Base-by-base conservation (phyloP, 64 coral and sea anemone genomes). In the Actinia equina region DNA sequence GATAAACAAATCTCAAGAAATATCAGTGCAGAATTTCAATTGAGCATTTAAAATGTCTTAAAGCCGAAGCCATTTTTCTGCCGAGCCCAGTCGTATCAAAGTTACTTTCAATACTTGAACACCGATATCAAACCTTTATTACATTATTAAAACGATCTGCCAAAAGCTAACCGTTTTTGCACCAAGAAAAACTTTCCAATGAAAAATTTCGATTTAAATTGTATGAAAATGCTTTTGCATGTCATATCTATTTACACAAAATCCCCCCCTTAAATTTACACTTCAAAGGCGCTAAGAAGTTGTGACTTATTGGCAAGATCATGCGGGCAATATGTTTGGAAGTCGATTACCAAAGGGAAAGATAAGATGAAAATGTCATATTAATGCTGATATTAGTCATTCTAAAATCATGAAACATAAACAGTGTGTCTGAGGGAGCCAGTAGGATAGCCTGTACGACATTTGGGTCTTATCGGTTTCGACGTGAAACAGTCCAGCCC, bases 311-410 rank as follows among this genome's bases (percentile, higher is more conserved):
- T 74, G 69, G 25, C 69, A 74, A 74, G 69, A 74, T 30, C 69
- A 74, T 74, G 69, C 69, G 69, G 69, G 69, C 69, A 74, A 74
- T 74, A 74, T 41, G 27, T 41, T 74, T 65, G 11, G 27, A 74
- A 74, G 69, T 41, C 69, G 69, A 27, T 74, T 74, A 74, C 78
- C n/a, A 81, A 52, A 20, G 14, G 18, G 43, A 81, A 52, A 81
- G 78, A 81, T 81, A 81, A 81, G 78, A 81, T 49, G 78, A 6
- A 37, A 52, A 51, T 52, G 78, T 81, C 78, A 81, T 81, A 49
- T 85, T 63, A 60, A 85, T 63, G 17, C 59, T 59, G 59, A 85
- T 58, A 85, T 85, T 85, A 18, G 83, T 85, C 22, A 63, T 85
- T 85, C 25, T 54, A 85, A 60, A 85, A n/a, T 85, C 20, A 53